phyloP scores from a whole-genome alignment of 2,888 invertebrate species.

The Diabrotica balteata region DNA sequence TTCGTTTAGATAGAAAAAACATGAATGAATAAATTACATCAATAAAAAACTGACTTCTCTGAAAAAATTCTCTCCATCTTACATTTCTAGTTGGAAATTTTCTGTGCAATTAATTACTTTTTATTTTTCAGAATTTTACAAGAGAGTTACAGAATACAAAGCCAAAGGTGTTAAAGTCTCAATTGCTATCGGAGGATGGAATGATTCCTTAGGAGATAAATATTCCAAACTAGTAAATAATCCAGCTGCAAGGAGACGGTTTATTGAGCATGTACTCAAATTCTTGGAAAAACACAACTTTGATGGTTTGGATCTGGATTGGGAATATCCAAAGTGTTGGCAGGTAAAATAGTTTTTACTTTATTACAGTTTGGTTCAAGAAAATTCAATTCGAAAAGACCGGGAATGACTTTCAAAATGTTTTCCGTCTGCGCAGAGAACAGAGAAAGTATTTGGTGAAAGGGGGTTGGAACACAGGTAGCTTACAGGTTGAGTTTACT shows the following conservation, averaged over 20 bases:
- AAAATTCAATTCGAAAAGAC: no score
- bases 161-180: constrained; percentile 83
- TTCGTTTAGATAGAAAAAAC: no score
- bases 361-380: not conserved
- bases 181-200: constrained; percentile 94
- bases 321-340: constrained; percentile 94
- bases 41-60: no score
- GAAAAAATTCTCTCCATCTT: no score
- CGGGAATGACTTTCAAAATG: no score
- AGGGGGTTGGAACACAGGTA: no score
- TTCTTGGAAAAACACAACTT: constrained; percentile 84
- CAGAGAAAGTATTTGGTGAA: no score
- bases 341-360: constrained; percentile 63
- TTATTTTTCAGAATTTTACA: constrained; percentile 75
- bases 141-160: constrained; percentile 80
- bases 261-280: constrained; percentile 75
- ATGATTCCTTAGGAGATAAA: constrained; percentile 89
- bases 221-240: constrained; percentile 85
- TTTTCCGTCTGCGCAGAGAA: no score
- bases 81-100: no score
- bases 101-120: constrained; percentile 1
- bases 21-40: no score
- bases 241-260: constrained; percentile 74
- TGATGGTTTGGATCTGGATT: constrained; percentile 93
- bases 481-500: no score